Base-by-base conservation (phyloP, 2,888 invertebrate genomes). In the Lithophane ornitopus region DNA sequence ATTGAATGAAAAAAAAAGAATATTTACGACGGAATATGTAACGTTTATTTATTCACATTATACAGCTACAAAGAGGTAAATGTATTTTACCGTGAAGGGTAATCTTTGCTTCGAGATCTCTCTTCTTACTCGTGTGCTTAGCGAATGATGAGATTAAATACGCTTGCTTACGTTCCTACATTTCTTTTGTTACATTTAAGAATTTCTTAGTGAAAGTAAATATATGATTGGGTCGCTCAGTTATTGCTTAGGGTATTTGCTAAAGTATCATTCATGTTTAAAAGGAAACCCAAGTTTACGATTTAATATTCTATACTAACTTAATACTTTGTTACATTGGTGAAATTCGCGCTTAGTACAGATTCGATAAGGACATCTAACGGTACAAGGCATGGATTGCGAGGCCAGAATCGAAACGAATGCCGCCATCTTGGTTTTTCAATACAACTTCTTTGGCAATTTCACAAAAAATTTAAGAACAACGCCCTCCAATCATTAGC, bases 81-180 rank as follows among this genome's bases (percentile, higher is more conserved):
- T 73, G 81, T 81, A 76, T 81, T 87, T 78, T 49, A 69, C 61
- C 71, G 52, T 54, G 61, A 81, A 76, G 56, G 41, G 52, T 81
- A 81, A 85, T 82, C 70, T 71, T 61, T 70, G 71, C 44, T 85
- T 65, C 61, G 22, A 78, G 58, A 70, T 56, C 11, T 70, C 61
- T 41, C 22, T 65, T 49, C 41, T 80, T 71, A n/a, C 80, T 62
- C 71, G 54, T 81, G 41, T 77, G 59, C 65, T 81, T 59, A 54
- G 76, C 71, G 59, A 73, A 77, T 52, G 46, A 82, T 78, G 49
- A 82, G 85, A 85, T 85, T 85, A 85, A 85, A 65, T 74, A 85
- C 56, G 77, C 72, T 66, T 79, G 77, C 72, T 66, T 79, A 41
- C 74, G 12, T 61, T 71, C 44, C 62, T 46, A 52, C 22, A 59